Evolutionary conservation across 2,113 vertebrate genomes (phyloP).

Genomic region (Scomber japonicus): DNA sequence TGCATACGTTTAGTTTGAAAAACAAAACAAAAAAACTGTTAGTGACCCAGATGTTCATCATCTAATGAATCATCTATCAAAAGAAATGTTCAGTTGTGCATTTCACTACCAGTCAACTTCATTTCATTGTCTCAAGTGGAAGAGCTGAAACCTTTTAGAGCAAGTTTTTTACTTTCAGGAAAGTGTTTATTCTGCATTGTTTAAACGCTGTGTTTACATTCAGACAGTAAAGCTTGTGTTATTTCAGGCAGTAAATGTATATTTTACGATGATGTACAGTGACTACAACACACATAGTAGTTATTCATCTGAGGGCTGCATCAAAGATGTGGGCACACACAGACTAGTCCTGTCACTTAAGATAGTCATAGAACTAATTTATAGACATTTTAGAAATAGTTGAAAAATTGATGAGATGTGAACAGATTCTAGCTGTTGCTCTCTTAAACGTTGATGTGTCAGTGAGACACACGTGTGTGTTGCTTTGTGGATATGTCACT

Average conservation of each 20-base stretch:
- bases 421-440: too few relatives aligned
- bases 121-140: conserved; percentile 13
- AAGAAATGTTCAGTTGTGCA: not conserved
- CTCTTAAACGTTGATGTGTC: too few relatives aligned
- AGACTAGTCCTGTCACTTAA: too few relatives aligned
- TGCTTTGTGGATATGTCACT: not conserved
- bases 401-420: too few relatives aligned
- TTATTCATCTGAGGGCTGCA: not conserved
- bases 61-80: not conserved
- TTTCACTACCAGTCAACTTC: not conserved
- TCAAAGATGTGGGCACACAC: not conserved
- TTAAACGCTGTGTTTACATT: not conserved
- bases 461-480: too few relatives aligned
- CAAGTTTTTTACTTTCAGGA: not conserved
- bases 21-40: too few relatives aligned
- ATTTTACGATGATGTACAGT: not conserved
- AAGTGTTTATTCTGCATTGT: conserved; percentile 3
- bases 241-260: not conserved
- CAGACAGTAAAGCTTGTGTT: conserved; percentile 13
- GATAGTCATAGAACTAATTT: too few relatives aligned
- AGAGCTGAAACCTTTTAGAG: not conserved
- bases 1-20: too few relatives aligned
- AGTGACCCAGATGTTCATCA: not conserved
- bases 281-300: not conserved
- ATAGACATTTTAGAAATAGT: too few relatives aligned